Base-by-base conservation (phyloP, 2,888 invertebrate genomes). In the Scaptomyza parva region DNA sequence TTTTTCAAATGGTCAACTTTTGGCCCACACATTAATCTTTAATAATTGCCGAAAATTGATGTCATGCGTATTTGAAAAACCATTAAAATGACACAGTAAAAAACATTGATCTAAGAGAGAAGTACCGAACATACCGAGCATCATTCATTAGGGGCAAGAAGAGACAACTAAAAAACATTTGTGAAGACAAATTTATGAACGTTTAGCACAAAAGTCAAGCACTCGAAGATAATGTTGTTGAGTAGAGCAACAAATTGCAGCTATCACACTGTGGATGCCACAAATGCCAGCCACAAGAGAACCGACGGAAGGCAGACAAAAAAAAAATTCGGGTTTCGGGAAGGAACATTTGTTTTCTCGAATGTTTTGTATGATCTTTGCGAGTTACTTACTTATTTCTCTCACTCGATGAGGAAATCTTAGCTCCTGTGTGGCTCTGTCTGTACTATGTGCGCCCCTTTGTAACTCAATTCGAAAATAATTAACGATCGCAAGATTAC, bases 401-500 rank as follows among this genome's bases (percentile, higher is more conserved):
- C 26, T 47, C 18, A 14, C 12, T 47, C 30, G 33, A n/a, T 37
- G 50, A 37, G 37, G 24, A 33, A 33, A 45, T 20, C 40, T 65
- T 52, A 37, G 66, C 74, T 82, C 76, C 84, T 88, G 81, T 85
- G 86, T 79, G 85, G 76, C 67, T 79, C 51, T 41, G 64, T 22
- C 17, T 11, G 55, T 39, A 47, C 51, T 39, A 43, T 41, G 66
- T 47, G 51, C 26, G 39, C 63, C 62, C 76, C 58, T 65, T 55
- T 72, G 86, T 78, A 83, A 86, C 88, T 83, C 89, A 89, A 89
- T 89, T 89, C 90, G 78, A 78, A 89, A 86, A 89, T 90, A 90
- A 90, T 90, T 90, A 90, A 90, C 90, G 90, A 90, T 90, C 89
- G 72, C 84, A 75, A 88, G 89, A 90, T 90, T 91, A 90, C 86